These are phyloP conservation scores for Micrasema longulum DNA, from an alignment of 1,140 invertebrate genomes.

Conservation along the genomic window DNA sequence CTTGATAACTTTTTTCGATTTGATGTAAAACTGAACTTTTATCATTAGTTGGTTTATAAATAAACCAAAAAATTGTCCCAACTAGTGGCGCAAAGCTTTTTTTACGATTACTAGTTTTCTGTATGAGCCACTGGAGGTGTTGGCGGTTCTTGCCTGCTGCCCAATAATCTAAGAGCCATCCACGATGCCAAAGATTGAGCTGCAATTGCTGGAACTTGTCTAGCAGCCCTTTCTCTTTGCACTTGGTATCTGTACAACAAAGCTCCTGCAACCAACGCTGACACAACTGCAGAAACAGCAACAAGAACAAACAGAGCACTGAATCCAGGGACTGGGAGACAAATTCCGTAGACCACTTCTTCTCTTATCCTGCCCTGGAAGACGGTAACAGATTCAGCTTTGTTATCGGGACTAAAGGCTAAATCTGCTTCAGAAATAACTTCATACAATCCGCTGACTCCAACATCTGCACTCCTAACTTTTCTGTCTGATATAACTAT, in stretches of 20 bases:
- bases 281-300: slow-evolving; percentile 85
- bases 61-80: too few species aligned
- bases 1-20: too few species aligned
- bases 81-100: too few species aligned
- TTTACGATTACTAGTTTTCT: too few species aligned
- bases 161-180: slow-evolving; percentile 77
- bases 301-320: slow-evolving; percentile 89
- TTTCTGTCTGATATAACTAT: slow-evolving; percentile 79
- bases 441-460: slow-evolving; percentile 87
- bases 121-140: slow-evolving; percentile 4
- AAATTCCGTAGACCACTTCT: slow-evolving; percentile 92
- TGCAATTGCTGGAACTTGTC: slow-evolving; percentile 65
- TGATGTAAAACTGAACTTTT: too few species aligned
- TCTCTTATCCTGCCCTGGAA: slow-evolving; percentile 88
- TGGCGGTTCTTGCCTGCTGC: slow-evolving; percentile 65
- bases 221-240: slow-evolving; percentile 74
- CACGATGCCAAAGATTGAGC: slow-evolving; percentile 76
- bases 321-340: slow-evolving; percentile 88
- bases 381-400: slow-evolving; percentile 84
- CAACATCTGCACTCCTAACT: slow-evolving; percentile 84
- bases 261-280: slow-evolving; percentile 81
- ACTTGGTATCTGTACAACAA: slow-evolving; percentile 80
- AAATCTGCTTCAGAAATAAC: slow-evolving; percentile 94
- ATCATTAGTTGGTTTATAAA: too few species aligned
- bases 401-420: slow-evolving; percentile 86